These are phyloP conservation scores for Sebastes trivittatus DNA, from an alignment of 2,797 vertebrate species.

Conservation along the genomic window DNA sequence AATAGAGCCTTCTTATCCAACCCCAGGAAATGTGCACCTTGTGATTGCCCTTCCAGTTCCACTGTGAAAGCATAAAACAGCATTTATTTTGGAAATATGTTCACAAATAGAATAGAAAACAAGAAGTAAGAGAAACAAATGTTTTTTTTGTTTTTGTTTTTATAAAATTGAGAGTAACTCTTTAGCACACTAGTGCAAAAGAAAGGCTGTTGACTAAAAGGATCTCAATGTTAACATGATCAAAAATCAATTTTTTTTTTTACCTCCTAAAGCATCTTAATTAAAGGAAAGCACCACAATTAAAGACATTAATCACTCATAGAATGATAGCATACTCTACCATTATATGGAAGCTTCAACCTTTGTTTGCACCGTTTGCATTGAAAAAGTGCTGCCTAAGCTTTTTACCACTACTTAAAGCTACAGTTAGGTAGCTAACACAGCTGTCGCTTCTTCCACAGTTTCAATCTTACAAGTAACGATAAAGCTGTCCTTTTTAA, in stretches of 20 bases:
- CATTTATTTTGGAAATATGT: constrained; percentile 57
- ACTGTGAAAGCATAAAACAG: constrained; percentile 34
- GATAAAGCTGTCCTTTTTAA: constrained; percentile 24
- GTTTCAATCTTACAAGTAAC: constrained; percentile 19
- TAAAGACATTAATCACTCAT: background rate
- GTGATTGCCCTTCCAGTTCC: constrained; percentile 49
- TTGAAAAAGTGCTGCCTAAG: background rate
- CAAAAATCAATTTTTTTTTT: background rate
- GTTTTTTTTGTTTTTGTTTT: background rate
- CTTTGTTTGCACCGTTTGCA: background rate
- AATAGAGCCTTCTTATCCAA: constrained; percentile 70
- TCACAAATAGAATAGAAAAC: constrained; percentile 75
- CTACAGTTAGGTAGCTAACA: background rate
- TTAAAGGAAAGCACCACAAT: background rate
- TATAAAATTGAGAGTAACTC: background rate
- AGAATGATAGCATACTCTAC: background rate
- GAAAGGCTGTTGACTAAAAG: background rate
- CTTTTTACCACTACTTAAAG: background rate
- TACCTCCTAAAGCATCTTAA: background rate
- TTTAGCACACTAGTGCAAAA: background rate
- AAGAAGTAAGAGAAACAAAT: constrained; percentile 65
- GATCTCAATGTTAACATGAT: background rate
- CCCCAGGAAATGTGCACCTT: constrained; percentile 54
- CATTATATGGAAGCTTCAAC: background rate
- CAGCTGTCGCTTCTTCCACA: constrained; percentile 8